These are phyloP conservation scores for Leptoteleia sp. DNA, from an alignment of 1,140 invertebrate genomes.

Conservation along the genomic window DNA sequence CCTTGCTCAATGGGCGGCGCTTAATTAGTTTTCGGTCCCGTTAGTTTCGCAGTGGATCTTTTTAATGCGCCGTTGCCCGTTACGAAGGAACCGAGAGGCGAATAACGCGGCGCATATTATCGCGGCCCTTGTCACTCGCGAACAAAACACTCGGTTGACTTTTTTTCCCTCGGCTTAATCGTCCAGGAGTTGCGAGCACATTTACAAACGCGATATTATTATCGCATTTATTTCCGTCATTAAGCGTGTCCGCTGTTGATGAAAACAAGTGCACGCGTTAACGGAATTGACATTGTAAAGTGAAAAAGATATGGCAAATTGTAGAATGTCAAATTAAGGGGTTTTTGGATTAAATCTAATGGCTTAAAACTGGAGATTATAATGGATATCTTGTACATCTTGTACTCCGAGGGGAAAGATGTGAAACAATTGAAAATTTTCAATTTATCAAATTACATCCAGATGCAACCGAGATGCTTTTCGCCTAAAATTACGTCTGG, in stretches of 20 bases:
- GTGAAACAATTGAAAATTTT: too few relatives aligned
- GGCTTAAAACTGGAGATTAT: too few relatives aligned
- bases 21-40: slow-evolving; percentile 49
- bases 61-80: slow-evolving; percentile 31
- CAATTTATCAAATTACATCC: too few relatives aligned
- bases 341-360: too few relatives aligned
- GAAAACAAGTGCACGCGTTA: neutral
- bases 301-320: too few relatives aligned
- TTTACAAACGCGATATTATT: slow-evolving; percentile 12
- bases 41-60: slow-evolving; percentile 36
- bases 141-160: neutral
- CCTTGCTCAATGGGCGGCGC: slow-evolving; percentile 30
- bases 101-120: slow-evolving; percentile 27
- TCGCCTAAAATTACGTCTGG: too few relatives aligned
- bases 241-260: neutral
- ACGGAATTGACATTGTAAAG: too few relatives aligned
- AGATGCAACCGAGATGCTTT: too few relatives aligned
- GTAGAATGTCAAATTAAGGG: too few relatives aligned
- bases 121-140: slow-evolving; percentile 14
- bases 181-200: neutral
- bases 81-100: too few relatives aligned
- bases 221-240: neutral
- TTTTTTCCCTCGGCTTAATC: neutral
- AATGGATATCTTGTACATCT: too few relatives aligned
- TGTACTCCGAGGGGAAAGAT: too few relatives aligned